Percentiles rank a stretch among this genome's conserved stretches.
These are phyloP conservation scores for Alosa alosa DNA, from an alignment of 2,113 vertebrate genomes.

Conservation along the genomic window DNA sequence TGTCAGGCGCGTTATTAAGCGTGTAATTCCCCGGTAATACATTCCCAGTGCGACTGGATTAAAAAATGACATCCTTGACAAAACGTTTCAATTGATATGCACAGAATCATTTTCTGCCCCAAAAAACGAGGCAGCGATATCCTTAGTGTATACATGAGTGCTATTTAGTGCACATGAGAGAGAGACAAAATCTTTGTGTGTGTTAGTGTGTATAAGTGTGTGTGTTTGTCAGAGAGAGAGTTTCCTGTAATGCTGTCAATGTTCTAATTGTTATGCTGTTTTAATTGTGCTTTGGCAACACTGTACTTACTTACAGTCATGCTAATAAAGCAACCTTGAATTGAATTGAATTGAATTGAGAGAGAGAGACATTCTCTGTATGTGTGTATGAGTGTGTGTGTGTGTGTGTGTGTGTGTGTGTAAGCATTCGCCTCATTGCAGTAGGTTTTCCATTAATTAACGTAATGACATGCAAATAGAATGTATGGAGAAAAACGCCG, in stretches of 20 bases:
- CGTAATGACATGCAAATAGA: constrained; percentile 15
- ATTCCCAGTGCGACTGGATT: background rate
- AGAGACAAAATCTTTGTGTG: background rate
- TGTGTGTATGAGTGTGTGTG: background rate
- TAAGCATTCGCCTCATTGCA: background rate
- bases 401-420: background rate
- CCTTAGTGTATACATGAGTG: background rate
- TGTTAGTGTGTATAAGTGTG: background rate
- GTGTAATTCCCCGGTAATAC: background rate
- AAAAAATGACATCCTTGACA: constrained; percentile 10
- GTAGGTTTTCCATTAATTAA: constrained; percentile 12
- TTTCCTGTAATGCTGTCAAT: too few species aligned
- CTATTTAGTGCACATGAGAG: background rate
- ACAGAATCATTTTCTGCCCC: background rate
- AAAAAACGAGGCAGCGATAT: background rate
- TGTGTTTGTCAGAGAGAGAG: background rate
- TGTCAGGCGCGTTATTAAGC: background rate
- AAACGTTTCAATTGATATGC: background rate
- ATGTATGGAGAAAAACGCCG: background rate
- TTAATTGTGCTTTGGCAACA: too few species aligned
- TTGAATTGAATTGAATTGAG: too few species aligned
- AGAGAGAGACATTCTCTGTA: background rate
- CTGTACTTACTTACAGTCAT: too few species aligned
- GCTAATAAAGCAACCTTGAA: too few species aligned
- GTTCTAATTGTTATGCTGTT: too few species aligned